Conservation (phyloP, 2,113 vertebrate species). For the Thalassoma bifasciatum region DNA sequence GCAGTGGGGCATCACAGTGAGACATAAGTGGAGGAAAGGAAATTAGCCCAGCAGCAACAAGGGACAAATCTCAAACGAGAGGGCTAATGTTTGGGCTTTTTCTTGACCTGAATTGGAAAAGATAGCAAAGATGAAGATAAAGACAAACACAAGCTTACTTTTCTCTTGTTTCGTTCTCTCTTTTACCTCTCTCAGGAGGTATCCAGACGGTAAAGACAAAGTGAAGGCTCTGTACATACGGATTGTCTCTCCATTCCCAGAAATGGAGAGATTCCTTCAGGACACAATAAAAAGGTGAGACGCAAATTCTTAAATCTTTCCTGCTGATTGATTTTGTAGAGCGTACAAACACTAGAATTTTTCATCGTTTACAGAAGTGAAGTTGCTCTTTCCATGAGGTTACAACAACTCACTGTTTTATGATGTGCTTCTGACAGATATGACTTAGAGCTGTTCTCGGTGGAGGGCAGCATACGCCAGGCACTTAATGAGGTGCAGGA, state of each 20-base stretch:
- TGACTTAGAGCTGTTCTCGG: conserved; percentile 84
- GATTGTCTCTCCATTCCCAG: conserved; percentile 88
- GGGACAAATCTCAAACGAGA: conserved; percentile 10
- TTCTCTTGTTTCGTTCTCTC: neutral
- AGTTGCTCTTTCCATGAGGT: neutral
- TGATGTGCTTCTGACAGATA: conserved; percentile 80
- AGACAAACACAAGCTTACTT: conserved; percentile 8
- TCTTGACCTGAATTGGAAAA: conserved; percentile 25
- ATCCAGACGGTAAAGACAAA: conserved; percentile 81
- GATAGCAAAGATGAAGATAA: conserved; percentile 13
- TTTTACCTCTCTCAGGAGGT: conserved; percentile 76
- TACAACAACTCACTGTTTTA: conserved; percentile 8
- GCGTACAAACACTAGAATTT: no score
- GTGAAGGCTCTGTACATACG: conserved; percentile 93
- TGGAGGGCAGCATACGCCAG: conserved; percentile 90
- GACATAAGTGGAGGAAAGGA: conserved; percentile 8
- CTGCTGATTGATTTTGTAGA: no score
- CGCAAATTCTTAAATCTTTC: neutral
- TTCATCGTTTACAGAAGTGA: no score
- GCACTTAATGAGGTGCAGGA: conserved; percentile 85
- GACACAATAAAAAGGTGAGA: conserved; percentile 90
- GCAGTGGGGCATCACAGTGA: conserved; percentile 17
- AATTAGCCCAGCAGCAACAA: conserved; percentile 1
- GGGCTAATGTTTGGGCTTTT: conserved; percentile 3
- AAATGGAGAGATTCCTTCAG: conserved; percentile 96